Percentiles rank a stretch among this genome's conserved stretches.
Evolutionary conservation across 92 coral and sea anemone species (phyloP).

Genomic region (Bergia puertoricense): DNA sequence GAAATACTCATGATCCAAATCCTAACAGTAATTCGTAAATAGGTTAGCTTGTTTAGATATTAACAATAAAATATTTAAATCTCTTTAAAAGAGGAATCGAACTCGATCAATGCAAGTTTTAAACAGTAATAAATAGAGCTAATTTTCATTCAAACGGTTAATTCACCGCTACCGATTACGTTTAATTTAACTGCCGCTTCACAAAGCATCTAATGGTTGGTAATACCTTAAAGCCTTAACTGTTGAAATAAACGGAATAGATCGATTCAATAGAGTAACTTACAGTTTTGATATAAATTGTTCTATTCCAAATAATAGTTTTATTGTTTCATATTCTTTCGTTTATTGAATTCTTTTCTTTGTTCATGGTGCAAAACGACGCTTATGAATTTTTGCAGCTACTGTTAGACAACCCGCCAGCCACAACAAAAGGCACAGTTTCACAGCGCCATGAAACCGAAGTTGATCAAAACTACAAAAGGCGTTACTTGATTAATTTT

Average conservation of each 20-base stretch:
- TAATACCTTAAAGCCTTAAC: not conserved
- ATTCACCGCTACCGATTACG: not conserved
- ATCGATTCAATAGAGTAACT: not conserved
- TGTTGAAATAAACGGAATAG: not conserved
- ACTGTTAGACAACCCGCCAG: constrained; percentile 27
- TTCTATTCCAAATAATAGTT: constrained; percentile 27
- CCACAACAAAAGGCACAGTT: constrained; percentile 11
- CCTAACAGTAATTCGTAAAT: not conserved
- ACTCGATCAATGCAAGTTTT: not conserved
- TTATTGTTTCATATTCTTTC: constrained; percentile 4
- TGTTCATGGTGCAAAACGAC: constrained; percentile 1
- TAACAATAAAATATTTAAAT: constrained; percentile 20
- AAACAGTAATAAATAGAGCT: not conserved
- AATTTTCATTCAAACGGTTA: not conserved
- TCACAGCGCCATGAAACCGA: constrained; percentile 37
- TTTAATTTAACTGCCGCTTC: not conserved
- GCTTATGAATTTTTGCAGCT: constrained; percentile 24
- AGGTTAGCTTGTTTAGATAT: not conserved
- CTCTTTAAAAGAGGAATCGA: constrained; percentile 34
- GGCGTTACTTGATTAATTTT: constrained; percentile 41
- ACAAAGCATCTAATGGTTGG: not conserved
- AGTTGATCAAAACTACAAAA: constrained; percentile 8
- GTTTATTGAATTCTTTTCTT: constrained; percentile 32
- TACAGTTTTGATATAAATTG: constrained; percentile 25
- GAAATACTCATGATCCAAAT: not conserved